Evolutionary conservation across 1,140 invertebrate species (phyloP), one percentile per base, ranked within the genome.

Genomic region (Octopus bimaculoides): DNA sequence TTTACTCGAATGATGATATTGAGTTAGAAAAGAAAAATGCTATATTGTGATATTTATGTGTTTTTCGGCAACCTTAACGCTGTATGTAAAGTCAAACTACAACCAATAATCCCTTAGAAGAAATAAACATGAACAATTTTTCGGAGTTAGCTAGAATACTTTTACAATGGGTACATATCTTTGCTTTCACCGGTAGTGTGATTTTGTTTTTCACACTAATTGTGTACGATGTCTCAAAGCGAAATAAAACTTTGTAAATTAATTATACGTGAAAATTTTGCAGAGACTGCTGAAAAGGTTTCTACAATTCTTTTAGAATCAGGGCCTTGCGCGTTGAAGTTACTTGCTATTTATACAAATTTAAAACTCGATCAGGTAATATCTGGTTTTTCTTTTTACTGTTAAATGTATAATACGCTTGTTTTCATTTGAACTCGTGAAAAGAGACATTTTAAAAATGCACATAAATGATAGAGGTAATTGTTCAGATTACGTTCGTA

Each of bases 241-340:
- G 7, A 14, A 14, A 66, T 69, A 41, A 54, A 71, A 53, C 54
- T 73, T 26, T 54, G 71, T 73, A 79, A 71, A 79, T 53, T 53
- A 54, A 54, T 54, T n/a, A 73, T 66, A 52, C 14, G 54, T 17
- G 52, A 73, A 78, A 41, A 78, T 54, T 56, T 78, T 52, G 54
- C 26, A n/a, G 52, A 78, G 55, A 78, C n/a, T 10, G 5, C 55
- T 6, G 54, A 56, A 17, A 66, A 26, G n/a, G 52, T 52, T 26
- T 61, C 12, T 14, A 17, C 26, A 9, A 66, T 52, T 56, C 17
- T 78, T 6, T 52, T 61, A 9, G 54, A 52, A 26, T 6, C 14
- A 6, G 66, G 66, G 5, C 66, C 66, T 12, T 71, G 66, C 7
- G 4, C 66, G 7, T 71, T 71, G 66, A 71, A 71, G 26, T 17